These are phyloP conservation scores for Tiliacea aurago DNA, from an alignment of 2,888 invertebrate genomes.

Conservation along the genomic window DNA sequence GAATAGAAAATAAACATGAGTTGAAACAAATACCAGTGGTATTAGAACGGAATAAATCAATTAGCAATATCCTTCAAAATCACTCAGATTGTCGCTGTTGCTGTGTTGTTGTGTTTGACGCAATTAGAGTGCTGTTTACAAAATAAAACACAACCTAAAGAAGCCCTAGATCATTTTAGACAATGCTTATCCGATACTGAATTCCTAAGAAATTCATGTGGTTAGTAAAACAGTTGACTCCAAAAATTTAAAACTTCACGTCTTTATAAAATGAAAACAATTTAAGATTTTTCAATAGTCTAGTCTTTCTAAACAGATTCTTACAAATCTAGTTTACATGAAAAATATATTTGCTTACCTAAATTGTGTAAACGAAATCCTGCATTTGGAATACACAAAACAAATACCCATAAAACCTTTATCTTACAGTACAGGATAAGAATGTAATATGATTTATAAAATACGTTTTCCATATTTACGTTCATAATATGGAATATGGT, in stretches of 20 bases:
- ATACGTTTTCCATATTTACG: conserved; percentile 47
- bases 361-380: neutral
- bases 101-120: too few relatives aligned
- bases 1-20: too few relatives aligned
- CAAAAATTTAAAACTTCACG: neutral
- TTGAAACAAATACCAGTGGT: too few relatives aligned
- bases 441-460: conserved; percentile 49
- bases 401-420: conserved; percentile 30
- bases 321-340: neutral
- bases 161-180: neutral
- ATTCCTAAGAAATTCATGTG: neutral
- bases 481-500: conserved; percentile 14
- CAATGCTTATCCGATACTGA: too few relatives aligned
- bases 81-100: too few relatives aligned
- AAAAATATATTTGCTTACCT: neutral
- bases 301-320: neutral
- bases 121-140: too few relatives aligned
- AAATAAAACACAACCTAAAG: too few relatives aligned
- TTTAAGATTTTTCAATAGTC: conserved; percentile 2
- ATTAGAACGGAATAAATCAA: too few relatives aligned
- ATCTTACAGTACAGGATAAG: conserved; percentile 29
- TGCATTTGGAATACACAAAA: conserved; percentile 13
- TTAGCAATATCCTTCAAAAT: too few relatives aligned
- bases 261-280: neutral
- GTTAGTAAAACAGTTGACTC: too few relatives aligned